Conservation (phyloP, 2,888 invertebrate genomes). For the Meta bourneti region DNA sequence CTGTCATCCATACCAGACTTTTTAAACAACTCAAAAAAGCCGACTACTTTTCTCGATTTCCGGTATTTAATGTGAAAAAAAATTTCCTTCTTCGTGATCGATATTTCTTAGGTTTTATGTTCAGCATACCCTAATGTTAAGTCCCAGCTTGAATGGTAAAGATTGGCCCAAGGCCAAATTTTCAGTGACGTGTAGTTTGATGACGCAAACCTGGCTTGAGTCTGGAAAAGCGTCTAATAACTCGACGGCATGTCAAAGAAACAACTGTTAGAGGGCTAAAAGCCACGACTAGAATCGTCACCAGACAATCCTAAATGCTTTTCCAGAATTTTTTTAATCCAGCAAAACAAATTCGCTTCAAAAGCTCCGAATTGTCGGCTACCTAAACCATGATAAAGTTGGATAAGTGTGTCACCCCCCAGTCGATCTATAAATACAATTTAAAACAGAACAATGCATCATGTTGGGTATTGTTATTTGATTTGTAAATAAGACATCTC, state of each 20-base stretch:
- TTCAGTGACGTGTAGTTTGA: not conserved
- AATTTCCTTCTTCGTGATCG: not conserved
- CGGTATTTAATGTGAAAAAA: too few relatives aligned
- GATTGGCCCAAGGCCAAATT: not conserved
- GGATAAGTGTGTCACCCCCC: not conserved
- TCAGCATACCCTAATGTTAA: not conserved
- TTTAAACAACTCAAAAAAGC: not conserved
- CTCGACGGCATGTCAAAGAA: not conserved
- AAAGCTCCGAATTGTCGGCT: not conserved
- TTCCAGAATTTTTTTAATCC: not conserved
- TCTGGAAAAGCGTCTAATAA: not conserved
- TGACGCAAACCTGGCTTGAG: not conserved
- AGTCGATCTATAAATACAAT: not conserved
- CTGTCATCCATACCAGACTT: not conserved
- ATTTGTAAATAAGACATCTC: not conserved
- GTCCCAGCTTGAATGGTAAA: not conserved
- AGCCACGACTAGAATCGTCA: not conserved
- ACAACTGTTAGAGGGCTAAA: not conserved
- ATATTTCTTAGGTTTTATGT: not conserved
- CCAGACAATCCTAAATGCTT: not conserved
- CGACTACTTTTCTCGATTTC: too few relatives aligned
- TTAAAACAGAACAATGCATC: not conserved
- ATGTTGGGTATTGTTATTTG: not conserved
- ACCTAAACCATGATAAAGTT: not conserved
- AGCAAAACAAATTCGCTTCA: not conserved